Evolutionary conservation across 2,113 vertebrate species (phyloP).

Genomic region (Carassius auratus): DNA sequence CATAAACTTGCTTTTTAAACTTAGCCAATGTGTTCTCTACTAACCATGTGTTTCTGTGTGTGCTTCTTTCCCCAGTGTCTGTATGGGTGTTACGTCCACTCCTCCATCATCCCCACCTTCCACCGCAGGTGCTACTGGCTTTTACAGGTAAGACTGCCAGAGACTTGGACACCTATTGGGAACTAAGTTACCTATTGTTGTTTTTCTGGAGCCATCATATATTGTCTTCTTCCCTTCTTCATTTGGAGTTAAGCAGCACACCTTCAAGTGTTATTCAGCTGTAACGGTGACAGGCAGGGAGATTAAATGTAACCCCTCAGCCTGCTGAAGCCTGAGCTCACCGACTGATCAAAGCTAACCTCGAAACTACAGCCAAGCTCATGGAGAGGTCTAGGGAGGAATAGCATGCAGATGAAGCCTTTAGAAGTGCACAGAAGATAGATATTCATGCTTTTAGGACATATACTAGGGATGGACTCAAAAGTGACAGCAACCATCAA

Average conservation of each 20-base stretch:
- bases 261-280: conserved; percentile 44
- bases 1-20: background rate
- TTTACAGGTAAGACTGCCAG: conserved; percentile 89
- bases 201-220: conserved; percentile 41
- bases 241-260: conserved; percentile 1
- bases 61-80: conserved; percentile 82
- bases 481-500: background rate
- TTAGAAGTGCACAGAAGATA: background rate
- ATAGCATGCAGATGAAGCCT: conserved; percentile 28
- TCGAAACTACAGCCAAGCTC: conserved; percentile 37
- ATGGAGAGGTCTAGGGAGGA: conserved; percentile 11
- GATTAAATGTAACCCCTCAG: conserved; percentile 53
- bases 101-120: conserved; percentile 99
- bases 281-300: conserved; percentile 43
- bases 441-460: conserved; percentile 4
- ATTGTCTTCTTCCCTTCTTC: background rate
- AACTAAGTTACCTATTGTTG: conserved; percentile 41
- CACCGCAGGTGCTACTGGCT: conserved; percentile 99
- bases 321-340: conserved; percentile 39
- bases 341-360: conserved; percentile 52
- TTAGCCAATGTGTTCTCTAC: conserved; percentile 17
- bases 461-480: background rate
- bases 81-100: conserved; percentile 98
- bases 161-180: conserved; percentile 54
- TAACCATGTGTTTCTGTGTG: conserved; percentile 55